Percentiles rank a stretch among this genome's conserved stretches.
Evolutionary conservation across 2,888 invertebrate species (phyloP).

Genomic region (Orchestes rusci): DNA sequence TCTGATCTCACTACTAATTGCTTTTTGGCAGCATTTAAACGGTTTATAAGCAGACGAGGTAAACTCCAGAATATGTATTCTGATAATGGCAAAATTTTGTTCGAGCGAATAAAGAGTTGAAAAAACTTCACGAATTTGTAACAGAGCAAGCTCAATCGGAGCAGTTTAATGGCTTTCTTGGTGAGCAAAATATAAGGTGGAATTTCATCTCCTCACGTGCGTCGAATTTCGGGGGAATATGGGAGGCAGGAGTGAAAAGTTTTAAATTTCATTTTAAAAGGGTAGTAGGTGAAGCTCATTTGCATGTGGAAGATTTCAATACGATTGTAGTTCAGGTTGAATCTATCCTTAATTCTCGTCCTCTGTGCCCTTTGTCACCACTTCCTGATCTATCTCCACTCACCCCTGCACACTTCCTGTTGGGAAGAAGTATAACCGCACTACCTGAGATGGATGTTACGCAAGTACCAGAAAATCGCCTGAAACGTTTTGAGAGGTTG

Average conservation of each 20-base stretch:
- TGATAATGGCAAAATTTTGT: neutral
- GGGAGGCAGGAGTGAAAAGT: neutral
- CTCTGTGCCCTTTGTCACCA: neutral
- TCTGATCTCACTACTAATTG: neutral
- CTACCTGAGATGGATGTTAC: neutral
- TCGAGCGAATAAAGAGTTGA: neutral
- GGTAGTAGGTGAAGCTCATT: slow-evolving; percentile 1
- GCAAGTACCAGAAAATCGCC: neutral
- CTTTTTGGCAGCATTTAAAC: neutral
- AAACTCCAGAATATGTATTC: slow-evolving; percentile 1
- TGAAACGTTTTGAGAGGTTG: neutral
- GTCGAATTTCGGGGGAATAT: neutral
- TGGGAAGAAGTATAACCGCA: neutral
- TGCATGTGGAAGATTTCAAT: neutral
- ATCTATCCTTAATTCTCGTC: neutral
- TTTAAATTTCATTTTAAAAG: neutral
- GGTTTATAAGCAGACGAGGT: neutral
- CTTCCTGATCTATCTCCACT: neutral
- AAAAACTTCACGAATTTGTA: neutral
- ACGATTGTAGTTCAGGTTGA: neutral
- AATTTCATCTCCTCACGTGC: neutral
- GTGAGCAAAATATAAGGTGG: slow-evolving; percentile 1
- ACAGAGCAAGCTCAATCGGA: neutral
- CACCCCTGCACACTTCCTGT: neutral
- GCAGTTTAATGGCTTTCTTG: neutral